A percentile compares a stretch with the other conserved stretches of the same genome.
These are phyloP conservation scores for Solenodon paradoxus DNA, from an alignment of 2,113 vertebrate species.

Conservation along the genomic window DNA sequence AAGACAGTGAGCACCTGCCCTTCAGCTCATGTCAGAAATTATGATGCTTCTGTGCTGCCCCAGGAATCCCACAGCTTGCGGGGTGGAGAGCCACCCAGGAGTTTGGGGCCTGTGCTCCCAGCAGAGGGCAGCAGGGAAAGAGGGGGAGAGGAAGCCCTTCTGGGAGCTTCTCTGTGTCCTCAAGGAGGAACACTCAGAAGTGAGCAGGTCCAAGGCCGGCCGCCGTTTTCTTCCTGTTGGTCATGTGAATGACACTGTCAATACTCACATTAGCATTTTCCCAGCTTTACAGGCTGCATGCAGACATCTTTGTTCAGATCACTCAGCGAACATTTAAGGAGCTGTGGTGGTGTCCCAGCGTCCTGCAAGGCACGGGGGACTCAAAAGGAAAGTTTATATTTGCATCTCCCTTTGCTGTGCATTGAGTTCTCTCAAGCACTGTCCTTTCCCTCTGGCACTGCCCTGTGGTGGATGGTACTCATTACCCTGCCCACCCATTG, in stretches of 20 bases:
- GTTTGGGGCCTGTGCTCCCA: not conserved
- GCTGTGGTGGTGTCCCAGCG: too few species aligned
- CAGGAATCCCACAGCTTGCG: not conserved
- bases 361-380: not conserved
- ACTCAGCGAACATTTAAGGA: not conserved
- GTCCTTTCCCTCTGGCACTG: too few species aligned
- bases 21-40: not conserved
- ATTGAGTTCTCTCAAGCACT: not conserved
- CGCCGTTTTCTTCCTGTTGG: too few species aligned
- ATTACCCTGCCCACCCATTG: not conserved
- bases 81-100: not conserved
- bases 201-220: not conserved
- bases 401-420: accelerated
- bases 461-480: not conserved
- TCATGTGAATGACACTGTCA: not conserved
- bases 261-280: not conserved
- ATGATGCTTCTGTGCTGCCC: not conserved
- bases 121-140: not conserved
- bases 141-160: accelerated
- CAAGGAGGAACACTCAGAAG: not conserved
- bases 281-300: not conserved
- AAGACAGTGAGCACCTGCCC: not conserved
- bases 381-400: not conserved
- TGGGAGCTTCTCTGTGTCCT: not conserved
- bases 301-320: not conserved